These are phyloP conservation scores for Ormyrus nitidulus DNA, from an alignment of 2,888 invertebrate species.

Conservation along the genomic window DNA sequence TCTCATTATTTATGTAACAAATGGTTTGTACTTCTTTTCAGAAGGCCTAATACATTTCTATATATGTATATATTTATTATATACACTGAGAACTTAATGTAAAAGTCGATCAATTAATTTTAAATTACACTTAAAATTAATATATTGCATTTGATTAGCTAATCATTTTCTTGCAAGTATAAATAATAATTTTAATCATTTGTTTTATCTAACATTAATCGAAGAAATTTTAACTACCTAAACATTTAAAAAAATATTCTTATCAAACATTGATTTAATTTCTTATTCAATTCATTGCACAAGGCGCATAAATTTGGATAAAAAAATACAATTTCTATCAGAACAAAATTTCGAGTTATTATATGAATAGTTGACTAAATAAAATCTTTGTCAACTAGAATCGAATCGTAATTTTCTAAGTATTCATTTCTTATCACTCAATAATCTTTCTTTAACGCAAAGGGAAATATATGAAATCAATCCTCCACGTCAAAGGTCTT, in stretches of 20 bases:
- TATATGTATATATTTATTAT: slow-evolving; percentile 19
- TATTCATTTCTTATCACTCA: no score
- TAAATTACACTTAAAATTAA: no score
- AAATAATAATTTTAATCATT: not conserved
- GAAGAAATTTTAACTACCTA: no score
- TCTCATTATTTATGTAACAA: slow-evolving; percentile 8
- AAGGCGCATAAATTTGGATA: not conserved
- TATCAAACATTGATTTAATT: not conserved
- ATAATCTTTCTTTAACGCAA: not conserved
- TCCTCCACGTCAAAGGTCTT: slow-evolving; percentile 77
- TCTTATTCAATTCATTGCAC: not conserved
- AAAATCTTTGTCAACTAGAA: no score
- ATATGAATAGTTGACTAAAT: no score
- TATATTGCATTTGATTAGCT: no score
- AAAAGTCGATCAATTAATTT: slow-evolving; percentile 5
- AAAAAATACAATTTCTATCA: no score
- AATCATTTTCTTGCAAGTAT: not conserved
- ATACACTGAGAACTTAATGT: slow-evolving; percentile 20
- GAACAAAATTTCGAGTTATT: no score
- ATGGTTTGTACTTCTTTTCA: slow-evolving; percentile 12
- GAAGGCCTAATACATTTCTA: not conserved
- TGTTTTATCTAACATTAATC: no score
- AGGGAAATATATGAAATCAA: slow-evolving; percentile 56
- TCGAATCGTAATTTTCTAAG: no score
- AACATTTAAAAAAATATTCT: not conserved